Conservation (phyloP, 1,140 invertebrate genomes). For the Pseudomyrmex dendroicus region DNA sequence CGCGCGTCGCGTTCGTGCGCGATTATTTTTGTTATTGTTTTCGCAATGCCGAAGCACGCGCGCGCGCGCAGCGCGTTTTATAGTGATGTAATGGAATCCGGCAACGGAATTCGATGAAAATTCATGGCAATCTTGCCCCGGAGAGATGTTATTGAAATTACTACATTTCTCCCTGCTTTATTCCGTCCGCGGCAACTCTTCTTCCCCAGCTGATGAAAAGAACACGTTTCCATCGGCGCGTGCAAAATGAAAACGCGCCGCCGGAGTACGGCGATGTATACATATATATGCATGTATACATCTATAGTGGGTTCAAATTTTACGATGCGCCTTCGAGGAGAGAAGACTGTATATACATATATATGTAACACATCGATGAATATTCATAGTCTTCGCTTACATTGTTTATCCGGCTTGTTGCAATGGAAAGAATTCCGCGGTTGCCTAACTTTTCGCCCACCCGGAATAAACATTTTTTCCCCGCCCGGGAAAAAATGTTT, state of each 20-base stretch:
- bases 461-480: too few species aligned
- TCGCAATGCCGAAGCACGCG: not conserved
- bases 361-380: constrained; percentile 32
- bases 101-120: constrained; percentile 22
- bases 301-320: constrained; percentile 49
- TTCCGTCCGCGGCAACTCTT: not conserved
- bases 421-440: constrained; percentile 46
- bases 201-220: constrained; percentile 4
- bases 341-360: not conserved
- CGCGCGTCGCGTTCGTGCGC: not conserved
- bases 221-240: constrained; percentile 25
- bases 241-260: constrained; percentile 38
- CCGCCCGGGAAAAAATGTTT: constrained; percentile 10
- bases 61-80: not conserved
- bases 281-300: not conserved
- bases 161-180: not conserved
- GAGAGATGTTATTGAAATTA: constrained; percentile 49
- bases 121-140: constrained; percentile 42
- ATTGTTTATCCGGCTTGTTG: constrained; percentile 52
- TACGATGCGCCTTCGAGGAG: constrained; percentile 49
- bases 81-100: not conserved
- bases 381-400: constrained; percentile 58
- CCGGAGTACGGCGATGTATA: too few species aligned
- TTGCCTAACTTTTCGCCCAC: constrained; percentile 42
- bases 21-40: constrained; percentile 11